Base-by-base conservation (phyloP, 2,888 invertebrate species). In the Drosophila robusta region DNA sequence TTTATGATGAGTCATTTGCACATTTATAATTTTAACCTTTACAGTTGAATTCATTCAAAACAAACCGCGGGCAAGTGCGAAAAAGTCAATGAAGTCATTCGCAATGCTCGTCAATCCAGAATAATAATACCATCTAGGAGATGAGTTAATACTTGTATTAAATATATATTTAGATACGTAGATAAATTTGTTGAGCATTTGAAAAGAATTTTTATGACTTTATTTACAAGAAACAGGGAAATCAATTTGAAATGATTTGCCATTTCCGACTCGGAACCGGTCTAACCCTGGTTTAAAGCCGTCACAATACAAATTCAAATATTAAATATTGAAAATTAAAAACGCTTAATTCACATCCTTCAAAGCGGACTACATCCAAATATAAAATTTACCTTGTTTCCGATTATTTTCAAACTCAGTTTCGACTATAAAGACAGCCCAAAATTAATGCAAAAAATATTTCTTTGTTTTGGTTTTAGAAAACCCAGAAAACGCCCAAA, bases 1-100 rank as follows among this genome's bases (percentile, higher is more conserved):
- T 91, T 90, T 90, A 91, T 90, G 91, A 90, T 90, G 91, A 90
- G 90, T 90, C 90, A 90, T 90, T 91, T 90, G 90, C 90, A 91
- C 91, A 90, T 90, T 90, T 89, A 90, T 87, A 90, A 89, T 84
- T 90, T 89, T 85, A 90, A 90, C 91, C 90, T 90, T 90, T 91
- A 87, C 91, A 88, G 87, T 87, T 89, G 91, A 90, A 90, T 90
- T 90, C 90, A 89, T 84, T 90, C 80, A 81, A 71, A 76, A 72
- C 66, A 80, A 82, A 68, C 66, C 68, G 63, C 51, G 36, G 38
- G 29, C 39, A 39, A 66, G 68, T 62, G 72, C 47, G 34, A 75
- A 75, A 55, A 47, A 70, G 41, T 68, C 64, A 54, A 54, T 68
- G 77, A 49, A 63, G 58, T 64, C 49, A 32, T 54, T 49, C 54